Evolutionary conservation across 2,113 vertebrate genomes (phyloP), one percentile per base, ranked within the genome.

Genomic region (Silurus asotus): DNA sequence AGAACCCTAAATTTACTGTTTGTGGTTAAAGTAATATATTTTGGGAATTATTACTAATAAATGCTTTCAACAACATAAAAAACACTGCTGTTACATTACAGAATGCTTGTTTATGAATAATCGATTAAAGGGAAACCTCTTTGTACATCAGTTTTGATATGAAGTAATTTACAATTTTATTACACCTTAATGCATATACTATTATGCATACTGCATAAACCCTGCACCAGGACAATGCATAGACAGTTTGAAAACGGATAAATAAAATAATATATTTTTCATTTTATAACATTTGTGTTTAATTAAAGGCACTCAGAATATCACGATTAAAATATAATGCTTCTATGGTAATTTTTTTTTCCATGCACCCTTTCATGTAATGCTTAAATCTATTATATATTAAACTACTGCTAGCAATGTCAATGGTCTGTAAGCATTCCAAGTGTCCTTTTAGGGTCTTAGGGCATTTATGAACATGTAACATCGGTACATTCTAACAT

Each of bases 281-380:
- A 74, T 74, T 58, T 78, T 8, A 45, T 45, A 61, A 23, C n/a
- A 61, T 61, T 61, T 80, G 88, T 86, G 87, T 94, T 94, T 94
- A 94, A 94, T 95, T 90, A 91, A 95, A 94, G 94, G 94, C 94
- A 95, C 94, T 94, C 92, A 89, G 91, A 92, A 92, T 91, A 93
- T 88, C 81, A 88, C 91, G 74, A 88, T 91, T 90, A 88, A 92
- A 93, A 93, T 90, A 91, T 88, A 88, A 87, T 91, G 91, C 85
- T 89, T 90, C 90, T 90, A 91, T 65, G 67, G 83, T 87, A 70
- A 70, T 78, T 51, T 82, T 92, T 90, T 89, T 90, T 89, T 88
- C 91, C 92, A 93, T 92, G 90, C 89, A 85, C 64, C 85, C 86
- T 83, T 89, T 89, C 62, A 85, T 80, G 51, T 86, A 81, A 86